Evolutionary conservation across 2,888 invertebrate species (phyloP), one percentile per base, ranked within the genome.

Genomic region (Diaperis boleti): DNA sequence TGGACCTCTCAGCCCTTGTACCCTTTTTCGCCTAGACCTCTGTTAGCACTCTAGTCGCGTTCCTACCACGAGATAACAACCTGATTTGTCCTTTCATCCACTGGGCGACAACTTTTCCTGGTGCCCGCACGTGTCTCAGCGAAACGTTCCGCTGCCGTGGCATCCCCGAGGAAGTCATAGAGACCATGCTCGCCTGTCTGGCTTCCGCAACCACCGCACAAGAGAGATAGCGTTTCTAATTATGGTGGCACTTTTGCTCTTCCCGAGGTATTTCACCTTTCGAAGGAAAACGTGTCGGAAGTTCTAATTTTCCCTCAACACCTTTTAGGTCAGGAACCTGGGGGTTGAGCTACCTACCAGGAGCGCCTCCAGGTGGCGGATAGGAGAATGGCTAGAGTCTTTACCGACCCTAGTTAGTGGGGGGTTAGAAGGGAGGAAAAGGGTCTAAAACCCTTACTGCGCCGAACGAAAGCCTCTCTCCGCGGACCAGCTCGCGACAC

Each of bases 1-100:
- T 49, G 49, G 49, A 31, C 49, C 2, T 5, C 49, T 11, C 49
- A 49, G 17, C 49, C 49, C 1, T 49, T 31, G 22, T 22, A 6
- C 22, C 22, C 4, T 7, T 22, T 22, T 22, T 22, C 7, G 22
- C 7, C 4, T 7, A 22, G 7, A 6, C 7, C 5, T 22, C 7
- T 4, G 22, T 22, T 4, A 1, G 14, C 2, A 13, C 2, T 1
- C 10, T 14, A 2, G 1, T 37, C 4, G 1, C 14, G 7, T 37
- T 37, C 14, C 7, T 1, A n/a, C 10, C 37, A n/a, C n/a, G n/a
- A 8, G 6, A 5, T 3, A 3, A n/a, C 10, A 37, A 5, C 10
- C 7, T 22, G 1, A 8, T 42, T 1, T 17, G 15, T 4, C 18
- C 42, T 42, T 18, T n/a, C 3, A 2, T 10, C 42, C 42, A 7